Evolutionary conservation across 2,888 invertebrate genomes (phyloP).

Genomic region (Fragum sueziense): DNA sequence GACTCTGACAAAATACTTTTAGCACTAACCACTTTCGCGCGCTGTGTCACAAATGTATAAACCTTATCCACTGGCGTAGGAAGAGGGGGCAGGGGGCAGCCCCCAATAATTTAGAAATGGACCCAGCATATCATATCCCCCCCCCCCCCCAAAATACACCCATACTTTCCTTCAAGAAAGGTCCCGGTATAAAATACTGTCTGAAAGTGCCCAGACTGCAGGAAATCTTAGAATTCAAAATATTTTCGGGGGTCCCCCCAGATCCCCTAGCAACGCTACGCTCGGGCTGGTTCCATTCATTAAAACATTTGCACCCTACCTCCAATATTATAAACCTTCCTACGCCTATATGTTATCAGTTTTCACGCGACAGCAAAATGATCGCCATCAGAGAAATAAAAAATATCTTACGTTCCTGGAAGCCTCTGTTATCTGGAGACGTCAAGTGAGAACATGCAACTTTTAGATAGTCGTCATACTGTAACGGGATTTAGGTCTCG

Average conservation of each 20-base stretch:
- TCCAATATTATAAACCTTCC: too few species aligned
- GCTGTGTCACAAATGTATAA: background rate
- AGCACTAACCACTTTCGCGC: background rate
- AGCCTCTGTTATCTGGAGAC: background rate
- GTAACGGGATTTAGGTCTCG: too few species aligned
- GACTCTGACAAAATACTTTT: background rate
- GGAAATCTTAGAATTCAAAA: background rate
- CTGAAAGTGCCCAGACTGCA: background rate
- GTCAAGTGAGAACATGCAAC: background rate
- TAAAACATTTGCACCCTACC: background rate
- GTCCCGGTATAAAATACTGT: too few species aligned
- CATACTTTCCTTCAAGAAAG: too few species aligned
- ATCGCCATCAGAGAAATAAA: too few species aligned
- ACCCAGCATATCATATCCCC: background rate
- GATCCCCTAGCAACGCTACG: too few species aligned
- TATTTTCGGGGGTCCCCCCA: background rate
- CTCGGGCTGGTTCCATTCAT: background rate
- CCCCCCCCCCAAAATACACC: too few species aligned
- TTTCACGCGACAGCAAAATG: too few species aligned
- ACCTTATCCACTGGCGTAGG: background rate
- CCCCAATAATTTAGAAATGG: too few species aligned
- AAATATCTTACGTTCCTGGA: constrained; percentile 7
- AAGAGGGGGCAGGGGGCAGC: too few species aligned
- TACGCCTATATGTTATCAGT: too few species aligned
- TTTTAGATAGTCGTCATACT: background rate